These are phyloP conservation scores for Apodemus agrarius DNA, from an alignment of 2,797 vertebrate genomes.

Conservation along the genomic window DNA sequence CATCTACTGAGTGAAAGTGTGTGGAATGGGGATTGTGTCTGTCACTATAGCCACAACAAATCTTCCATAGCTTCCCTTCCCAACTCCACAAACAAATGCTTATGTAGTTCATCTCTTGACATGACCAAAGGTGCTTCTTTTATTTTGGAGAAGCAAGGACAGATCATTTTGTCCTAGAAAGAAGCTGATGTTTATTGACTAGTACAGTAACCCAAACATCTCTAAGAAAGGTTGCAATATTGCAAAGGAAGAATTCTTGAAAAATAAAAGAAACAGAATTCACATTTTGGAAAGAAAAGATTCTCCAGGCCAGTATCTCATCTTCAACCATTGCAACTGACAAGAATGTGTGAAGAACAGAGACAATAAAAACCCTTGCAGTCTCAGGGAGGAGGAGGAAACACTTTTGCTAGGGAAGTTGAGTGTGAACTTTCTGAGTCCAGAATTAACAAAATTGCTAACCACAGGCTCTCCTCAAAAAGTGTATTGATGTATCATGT, in stretches of 20 bases:
- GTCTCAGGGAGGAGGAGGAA: neutral
- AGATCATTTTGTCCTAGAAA: slow-evolving; percentile 26
- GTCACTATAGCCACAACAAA: neutral
- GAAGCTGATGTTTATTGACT: neutral
- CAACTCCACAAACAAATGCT: neutral
- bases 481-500: neutral
- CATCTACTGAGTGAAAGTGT: neutral
- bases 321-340: neutral
- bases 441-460: neutral
- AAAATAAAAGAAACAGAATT: neutral
- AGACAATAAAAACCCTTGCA: neutral
- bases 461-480: neutral
- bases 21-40: neutral
- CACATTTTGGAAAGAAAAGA: neutral
- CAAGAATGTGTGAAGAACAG: neutral
- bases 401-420: neutral
- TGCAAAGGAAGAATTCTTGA: neutral
- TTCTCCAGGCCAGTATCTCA: neutral
- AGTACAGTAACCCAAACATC: neutral
- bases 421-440: neutral
- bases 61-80: neutral
- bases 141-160: neutral
- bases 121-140: neutral
- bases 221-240: neutral
- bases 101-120: neutral